A percentile compares a stretch with the other conserved stretches of the same genome.
Evolutionary conservation across 2,888 invertebrate genomes (phyloP).

Genomic region (Trissolcus brochymenae): DNA sequence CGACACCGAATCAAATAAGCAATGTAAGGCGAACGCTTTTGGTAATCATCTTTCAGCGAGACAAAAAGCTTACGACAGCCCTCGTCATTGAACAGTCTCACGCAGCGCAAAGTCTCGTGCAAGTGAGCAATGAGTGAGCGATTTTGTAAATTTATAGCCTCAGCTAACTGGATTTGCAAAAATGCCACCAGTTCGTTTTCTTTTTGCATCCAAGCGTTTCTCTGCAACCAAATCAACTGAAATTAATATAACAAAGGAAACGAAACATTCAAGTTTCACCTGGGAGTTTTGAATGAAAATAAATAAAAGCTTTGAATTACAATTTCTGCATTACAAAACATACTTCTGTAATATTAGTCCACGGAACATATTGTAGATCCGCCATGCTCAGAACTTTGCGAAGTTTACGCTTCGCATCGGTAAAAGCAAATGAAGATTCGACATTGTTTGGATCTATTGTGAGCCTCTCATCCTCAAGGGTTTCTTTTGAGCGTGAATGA

Average conservation of each 20-base stretch:
- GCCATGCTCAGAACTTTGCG: slow-evolving; percentile 93
- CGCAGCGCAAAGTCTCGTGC: slow-evolving; percentile 88
- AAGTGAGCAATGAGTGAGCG: slow-evolving; percentile 86
- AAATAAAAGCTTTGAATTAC: too few species aligned
- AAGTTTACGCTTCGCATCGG: slow-evolving; percentile 90
- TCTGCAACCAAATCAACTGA: slow-evolving; percentile 61
- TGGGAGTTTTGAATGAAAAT: too few species aligned
- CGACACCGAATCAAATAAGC: slow-evolving; percentile 89
- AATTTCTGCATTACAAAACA: too few species aligned
- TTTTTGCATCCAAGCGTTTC: slow-evolving; percentile 74
- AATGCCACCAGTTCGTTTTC: slow-evolving; percentile 81
- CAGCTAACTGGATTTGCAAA: slow-evolving; percentile 86
- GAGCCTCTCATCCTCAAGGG: slow-evolving; percentile 76
- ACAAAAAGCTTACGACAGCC: slow-evolving; percentile 86
- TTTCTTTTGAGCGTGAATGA: slow-evolving; percentile 74
- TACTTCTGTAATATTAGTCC: slow-evolving; percentile 70
- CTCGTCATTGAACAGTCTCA: slow-evolving; percentile 83
- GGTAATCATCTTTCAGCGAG: slow-evolving; percentile 86
- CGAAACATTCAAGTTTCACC: neutral
- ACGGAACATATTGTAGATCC: slow-evolving; percentile 83
- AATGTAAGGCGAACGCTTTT: slow-evolving; percentile 86
- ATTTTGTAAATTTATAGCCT: slow-evolving; percentile 88
- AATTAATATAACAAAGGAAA: neutral
- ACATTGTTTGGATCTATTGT: slow-evolving; percentile 78
- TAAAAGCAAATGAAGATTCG: slow-evolving; percentile 80